Evolutionary conservation across 2,113 vertebrate genomes (phyloP).

Genomic region (Pygoscelis antarcticus): DNA sequence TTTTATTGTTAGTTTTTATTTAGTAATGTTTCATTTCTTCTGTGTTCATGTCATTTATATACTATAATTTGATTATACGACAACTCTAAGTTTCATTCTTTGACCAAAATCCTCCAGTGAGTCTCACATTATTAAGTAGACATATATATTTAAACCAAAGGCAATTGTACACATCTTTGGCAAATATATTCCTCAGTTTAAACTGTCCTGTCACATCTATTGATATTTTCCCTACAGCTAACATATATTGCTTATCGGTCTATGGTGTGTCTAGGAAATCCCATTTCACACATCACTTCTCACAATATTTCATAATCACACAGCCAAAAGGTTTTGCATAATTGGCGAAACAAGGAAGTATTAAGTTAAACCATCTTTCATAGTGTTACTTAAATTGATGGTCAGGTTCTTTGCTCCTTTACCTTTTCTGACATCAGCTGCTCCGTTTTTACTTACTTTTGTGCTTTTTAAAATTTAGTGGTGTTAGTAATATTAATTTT

Average conservation of each 20-base stretch:
- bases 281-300: conserved; percentile 22
- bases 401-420: neutral
- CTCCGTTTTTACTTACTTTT: neutral
- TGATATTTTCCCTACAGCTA: neutral
- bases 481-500: neutral
- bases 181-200: neutral
- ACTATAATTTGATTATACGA: neutral
- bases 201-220: neutral
- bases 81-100: neutral
- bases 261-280: neutral
- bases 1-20: neutral
- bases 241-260: neutral
- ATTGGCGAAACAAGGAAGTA: neutral
- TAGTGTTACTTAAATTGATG: neutral
- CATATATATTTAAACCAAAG: neutral
- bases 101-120: neutral
- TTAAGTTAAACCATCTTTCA: neutral
- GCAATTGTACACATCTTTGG: neutral
- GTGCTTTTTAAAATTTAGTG: neutral
- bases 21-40: neutral
- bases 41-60: neutral
- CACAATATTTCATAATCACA: conserved; percentile 2
- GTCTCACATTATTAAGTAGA: neutral
- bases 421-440: neutral
- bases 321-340: conserved; percentile 1